Evolutionary conservation across 2,113 vertebrate species (phyloP), one percentile per base, ranked within the genome.

Genomic region (Gobiocypris rarus): DNA sequence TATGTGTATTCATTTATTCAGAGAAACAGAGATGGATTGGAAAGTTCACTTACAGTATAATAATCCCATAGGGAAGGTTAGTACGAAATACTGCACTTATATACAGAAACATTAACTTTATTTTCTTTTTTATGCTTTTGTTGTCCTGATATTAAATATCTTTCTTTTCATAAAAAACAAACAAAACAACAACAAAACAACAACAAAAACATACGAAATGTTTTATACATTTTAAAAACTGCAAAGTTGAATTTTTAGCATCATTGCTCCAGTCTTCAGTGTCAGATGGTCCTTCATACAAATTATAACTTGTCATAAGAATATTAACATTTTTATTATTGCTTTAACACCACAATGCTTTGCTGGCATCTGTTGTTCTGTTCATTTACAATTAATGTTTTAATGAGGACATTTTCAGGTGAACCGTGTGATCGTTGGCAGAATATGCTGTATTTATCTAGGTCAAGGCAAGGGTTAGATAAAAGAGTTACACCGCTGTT

Each of bases 391-490:
- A 41, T 48, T 1, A 41, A 78, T 26, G 75, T 4, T 54, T 54
- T n/a, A 11, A 80, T 26, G 24, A 26, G 65, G n/a, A 22, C 9
- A 17, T 65, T 48, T 79, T 31, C 14, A 65, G 22, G 58, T 79
- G 38, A 17, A 9, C 45, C 5, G 17, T 50, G 28, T 19, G 69
- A 67, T 70, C 34, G 6, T 24, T 79, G 65, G 24, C 0, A 76
- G 24, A 45, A 69, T n/a, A 13, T 26, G 19, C 38, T 24, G 22
- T 65, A 11, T 85, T 75, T 54, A 85, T 81, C 50, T 81, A 81
- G 70, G 69, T 81, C 84, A 85, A 52, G 83, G 81, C 78, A 87
- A 86, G 67, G 54, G 59, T 86, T 83, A 48, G 75, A 85, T 87
- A 28, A 81, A 84, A 89, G 45, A 56, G 86, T 83, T 83, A 13